These are phyloP conservation scores for Potamarius usumacintae DNA, from an alignment of 2,113 vertebrate species.

Conservation along the genomic window DNA sequence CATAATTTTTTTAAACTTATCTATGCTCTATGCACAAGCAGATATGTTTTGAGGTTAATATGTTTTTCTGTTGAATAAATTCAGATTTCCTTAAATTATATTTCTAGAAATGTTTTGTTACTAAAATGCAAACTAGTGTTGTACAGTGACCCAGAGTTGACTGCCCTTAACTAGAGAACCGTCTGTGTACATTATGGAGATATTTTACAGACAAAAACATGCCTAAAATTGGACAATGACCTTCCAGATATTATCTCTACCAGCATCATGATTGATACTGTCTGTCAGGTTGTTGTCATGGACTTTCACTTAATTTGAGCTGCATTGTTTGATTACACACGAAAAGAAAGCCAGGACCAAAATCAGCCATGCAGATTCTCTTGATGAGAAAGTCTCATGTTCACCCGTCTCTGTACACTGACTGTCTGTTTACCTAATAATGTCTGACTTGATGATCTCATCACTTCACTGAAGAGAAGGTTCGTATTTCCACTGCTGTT, in stretches of 20 bases:
- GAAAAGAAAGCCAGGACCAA: background rate
- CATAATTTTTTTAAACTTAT: too few relatives aligned
- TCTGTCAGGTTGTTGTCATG: background rate
- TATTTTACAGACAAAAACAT: background rate
- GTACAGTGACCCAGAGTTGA: conserved; percentile 36
- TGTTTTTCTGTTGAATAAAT: conserved; percentile 30
- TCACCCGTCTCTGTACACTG: background rate
- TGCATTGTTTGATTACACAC: background rate
- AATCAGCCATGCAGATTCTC: background rate
- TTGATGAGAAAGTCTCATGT: background rate
- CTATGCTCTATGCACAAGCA: too few relatives aligned
- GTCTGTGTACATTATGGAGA: background rate
- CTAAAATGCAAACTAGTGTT: conserved; percentile 28
- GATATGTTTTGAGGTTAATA: too few relatives aligned
- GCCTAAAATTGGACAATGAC: background rate
- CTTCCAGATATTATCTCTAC: background rate
- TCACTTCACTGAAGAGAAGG: background rate
- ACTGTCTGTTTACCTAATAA: conserved; percentile 1
- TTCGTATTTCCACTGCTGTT: background rate
- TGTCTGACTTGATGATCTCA: background rate
- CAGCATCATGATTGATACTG: background rate
- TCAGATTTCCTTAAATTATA: conserved; percentile 70
- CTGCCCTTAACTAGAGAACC: background rate
- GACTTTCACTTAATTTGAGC: background rate
- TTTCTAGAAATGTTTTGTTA: conserved; percentile 53